Conservation (phyloP, 2,797 vertebrate genomes). For the Menidia menidia region DNA sequence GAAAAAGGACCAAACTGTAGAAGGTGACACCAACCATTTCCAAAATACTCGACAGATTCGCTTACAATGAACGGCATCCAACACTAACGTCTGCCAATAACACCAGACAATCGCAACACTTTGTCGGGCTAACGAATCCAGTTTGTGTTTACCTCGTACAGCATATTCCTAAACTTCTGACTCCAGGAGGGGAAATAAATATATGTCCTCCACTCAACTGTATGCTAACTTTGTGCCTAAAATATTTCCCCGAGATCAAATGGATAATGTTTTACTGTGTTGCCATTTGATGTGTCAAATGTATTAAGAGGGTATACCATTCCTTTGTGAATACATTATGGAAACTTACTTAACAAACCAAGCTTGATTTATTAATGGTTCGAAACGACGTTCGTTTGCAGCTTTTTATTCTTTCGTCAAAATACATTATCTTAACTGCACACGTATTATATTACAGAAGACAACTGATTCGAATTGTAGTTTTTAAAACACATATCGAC, state of each 20-base stretch:
- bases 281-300: conserved; percentile 1
- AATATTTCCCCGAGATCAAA: background rate
- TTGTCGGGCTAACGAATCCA: conserved; percentile 8
- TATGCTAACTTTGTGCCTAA: background rate
- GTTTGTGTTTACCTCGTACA: conserved; percentile 24
- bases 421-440: background rate
- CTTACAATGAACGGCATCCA: background rate
- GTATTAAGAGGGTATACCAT: background rate
- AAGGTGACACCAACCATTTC: background rate
- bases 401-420: background rate
- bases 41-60: conserved; percentile 33
- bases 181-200: background rate
- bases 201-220: background rate
- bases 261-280: background rate
- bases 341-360: conserved; percentile 27
- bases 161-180: conserved; percentile 28
- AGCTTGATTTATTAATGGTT: conserved; percentile 7
- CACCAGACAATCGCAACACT: conserved; percentile 5
- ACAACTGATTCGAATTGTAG: conserved; percentile 7
- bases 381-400: background rate
- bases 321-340: background rate
- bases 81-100: background rate
- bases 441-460: background rate
- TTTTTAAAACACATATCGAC: conserved; percentile 1
- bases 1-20: conserved; percentile 27